A percentile compares a stretch with the other conserved stretches of the same genome.
These are phyloP conservation scores for Eubasilissa regina DNA, from an alignment of 1,140 invertebrate genomes.

Conservation along the genomic window DNA sequence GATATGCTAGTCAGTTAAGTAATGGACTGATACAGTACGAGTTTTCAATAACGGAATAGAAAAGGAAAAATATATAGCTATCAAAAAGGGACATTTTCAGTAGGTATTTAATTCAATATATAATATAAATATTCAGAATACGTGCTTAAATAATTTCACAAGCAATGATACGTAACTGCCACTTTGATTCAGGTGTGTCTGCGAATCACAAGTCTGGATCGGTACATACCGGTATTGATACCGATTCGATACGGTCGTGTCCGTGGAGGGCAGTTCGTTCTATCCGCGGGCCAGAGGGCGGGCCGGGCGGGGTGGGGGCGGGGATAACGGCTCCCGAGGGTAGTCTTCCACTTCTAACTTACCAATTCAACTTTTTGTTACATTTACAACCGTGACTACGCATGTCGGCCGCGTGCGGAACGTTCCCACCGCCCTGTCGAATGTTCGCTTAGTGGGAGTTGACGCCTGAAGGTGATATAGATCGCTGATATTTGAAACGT, in stretches of 20 bases:
- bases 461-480: slow-evolving; percentile 35
- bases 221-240: slow-evolving; percentile 31
- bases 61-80: too few relatives aligned
- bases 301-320: slow-evolving; percentile 1
- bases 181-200: slow-evolving; percentile 26
- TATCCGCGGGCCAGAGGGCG: background rate
- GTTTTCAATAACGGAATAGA: too few relatives aligned
- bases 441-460: slow-evolving; percentile 34
- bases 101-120: too few relatives aligned
- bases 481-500: slow-evolving; percentile 39
- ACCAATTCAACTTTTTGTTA: slow-evolving; percentile 61
- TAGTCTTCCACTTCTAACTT: slow-evolving; percentile 58
- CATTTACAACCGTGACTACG: slow-evolving; percentile 55
- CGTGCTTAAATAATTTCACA: too few relatives aligned
- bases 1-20: too few relatives aligned
- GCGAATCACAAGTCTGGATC: slow-evolving; percentile 11
- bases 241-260: slow-evolving; percentile 42
- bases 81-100: too few relatives aligned
- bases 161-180: too few relatives aligned
- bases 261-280: slow-evolving; percentile 48
- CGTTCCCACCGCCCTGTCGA: slow-evolving; percentile 19
- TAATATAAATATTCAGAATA: too few relatives aligned
- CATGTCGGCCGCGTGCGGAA: slow-evolving; percentile 48
- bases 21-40: too few relatives aligned
- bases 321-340: slow-evolving; percentile 58